Percentiles rank a stretch among this genome's conserved stretches.
These are phyloP conservation scores for Vulpes ferrilata DNA, from an alignment of 2,113 vertebrate species.

Conservation along the genomic window DNA sequence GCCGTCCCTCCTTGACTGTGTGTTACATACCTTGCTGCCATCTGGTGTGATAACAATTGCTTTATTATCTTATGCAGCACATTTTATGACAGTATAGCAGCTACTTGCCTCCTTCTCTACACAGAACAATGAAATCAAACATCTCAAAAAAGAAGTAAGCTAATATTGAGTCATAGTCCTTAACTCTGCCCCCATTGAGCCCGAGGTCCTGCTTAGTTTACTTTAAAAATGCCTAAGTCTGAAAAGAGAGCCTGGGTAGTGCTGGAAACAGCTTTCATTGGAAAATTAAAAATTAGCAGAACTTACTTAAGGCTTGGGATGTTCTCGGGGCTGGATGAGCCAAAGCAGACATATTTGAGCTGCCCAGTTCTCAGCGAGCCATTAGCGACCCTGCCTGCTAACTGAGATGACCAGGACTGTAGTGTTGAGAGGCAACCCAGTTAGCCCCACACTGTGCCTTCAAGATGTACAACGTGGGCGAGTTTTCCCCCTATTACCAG, in stretches of 20 bases:
- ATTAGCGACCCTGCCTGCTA: accelerated
- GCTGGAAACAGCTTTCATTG: background rate
- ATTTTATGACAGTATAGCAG: background rate
- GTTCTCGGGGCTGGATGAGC: background rate
- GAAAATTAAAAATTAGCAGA: background rate
- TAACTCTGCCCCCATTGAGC: background rate
- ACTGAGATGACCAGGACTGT: accelerated
- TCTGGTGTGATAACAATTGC: background rate
- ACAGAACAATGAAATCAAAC: background rate
- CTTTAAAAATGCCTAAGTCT: background rate
- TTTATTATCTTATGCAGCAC: background rate
- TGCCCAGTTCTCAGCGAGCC: accelerated
- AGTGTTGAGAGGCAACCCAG: accelerated
- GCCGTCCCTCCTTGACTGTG: background rate
- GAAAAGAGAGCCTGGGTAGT: background rate
- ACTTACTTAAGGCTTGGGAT: too few species aligned
- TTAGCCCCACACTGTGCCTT: accelerated
- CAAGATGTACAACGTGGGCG: background rate
- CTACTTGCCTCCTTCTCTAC: background rate
- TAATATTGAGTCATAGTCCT: background rate
- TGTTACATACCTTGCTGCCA: accelerated
- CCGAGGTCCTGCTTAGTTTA: background rate
- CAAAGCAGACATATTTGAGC: accelerated
- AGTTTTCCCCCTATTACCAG: accelerated
- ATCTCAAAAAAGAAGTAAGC: background rate